Conservation (phyloP, 2,888 invertebrate species). For the Sesia apiformis region DNA sequence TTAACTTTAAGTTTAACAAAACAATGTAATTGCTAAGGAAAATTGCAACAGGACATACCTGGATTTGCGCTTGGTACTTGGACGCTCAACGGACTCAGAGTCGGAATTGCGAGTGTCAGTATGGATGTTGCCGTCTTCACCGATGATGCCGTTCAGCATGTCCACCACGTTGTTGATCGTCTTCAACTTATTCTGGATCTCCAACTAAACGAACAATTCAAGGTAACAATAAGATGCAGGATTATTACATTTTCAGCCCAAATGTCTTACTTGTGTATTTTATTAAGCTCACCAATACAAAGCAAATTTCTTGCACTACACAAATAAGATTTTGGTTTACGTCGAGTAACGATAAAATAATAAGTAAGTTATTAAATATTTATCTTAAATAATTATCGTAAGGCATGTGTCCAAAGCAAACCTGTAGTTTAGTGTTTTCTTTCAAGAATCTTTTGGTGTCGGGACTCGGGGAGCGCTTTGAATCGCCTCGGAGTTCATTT, state of each 20-base stretch:
- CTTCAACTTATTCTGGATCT: constrained; percentile 85
- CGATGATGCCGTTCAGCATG: constrained; percentile 89
- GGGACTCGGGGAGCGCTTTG: constrained; percentile 80
- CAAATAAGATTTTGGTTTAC: too few species aligned
- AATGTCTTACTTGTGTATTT: too few species aligned
- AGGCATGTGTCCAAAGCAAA: constrained; percentile 43
- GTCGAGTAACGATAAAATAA: background rate
- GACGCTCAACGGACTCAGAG: constrained; percentile 11
- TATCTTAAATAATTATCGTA: constrained; percentile 4
- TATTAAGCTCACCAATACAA: too few species aligned
- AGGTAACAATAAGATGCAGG: background rate
- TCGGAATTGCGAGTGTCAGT: constrained; percentile 31
- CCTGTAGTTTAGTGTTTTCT: constrained; percentile 90
- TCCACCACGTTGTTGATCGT: constrained; percentile 91
- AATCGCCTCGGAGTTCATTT: constrained; percentile 81
- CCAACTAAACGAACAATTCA: constrained; percentile 68
- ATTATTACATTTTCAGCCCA: background rate
- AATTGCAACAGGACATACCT: constrained; percentile 36
- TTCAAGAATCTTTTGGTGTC: constrained; percentile 86
- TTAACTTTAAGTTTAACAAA: constrained; percentile 1
- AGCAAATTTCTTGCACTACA: too few species aligned
- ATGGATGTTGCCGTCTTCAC: constrained; percentile 73
- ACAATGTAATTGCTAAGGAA: background rate
- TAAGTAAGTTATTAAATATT: background rate
- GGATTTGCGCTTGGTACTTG: constrained; percentile 46